Base-by-base conservation (phyloP, 2,797 vertebrate genomes). In the Spinus olivaceus region DNA sequence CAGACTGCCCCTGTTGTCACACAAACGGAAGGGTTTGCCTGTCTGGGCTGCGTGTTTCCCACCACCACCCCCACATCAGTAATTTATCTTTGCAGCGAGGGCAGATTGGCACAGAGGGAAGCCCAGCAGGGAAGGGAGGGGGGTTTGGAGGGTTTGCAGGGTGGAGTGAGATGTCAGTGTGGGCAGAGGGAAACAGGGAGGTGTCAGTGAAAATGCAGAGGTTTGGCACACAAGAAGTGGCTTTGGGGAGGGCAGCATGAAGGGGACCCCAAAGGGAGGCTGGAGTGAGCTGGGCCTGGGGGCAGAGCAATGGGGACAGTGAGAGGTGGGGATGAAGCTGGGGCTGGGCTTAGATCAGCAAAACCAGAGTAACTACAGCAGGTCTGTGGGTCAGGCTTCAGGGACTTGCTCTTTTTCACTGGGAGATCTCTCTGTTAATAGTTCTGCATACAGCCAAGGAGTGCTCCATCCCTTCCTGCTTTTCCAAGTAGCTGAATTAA, bases 271-370 rank as follows among this genome's bases (percentile, higher is more conserved):
- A 27, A 17, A 46, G 46, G 46, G 49, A 69, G 30, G 32, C 14
- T 28, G 13, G 50, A 37, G 33, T 9, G 67, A 64, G 30, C 18
- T 28, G 66, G 71, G 50, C 14, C 37, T 53, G 57, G n/a, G 61
- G 71, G 8, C 21, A 66, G 30, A 77, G 44, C 32, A 8, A 0
- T 0, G 30, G 42, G 12, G 8, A 4, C 33, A 35, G 41, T 0
- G 6, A 30, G 46, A n/a, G 13, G 10, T 53, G 50, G 41, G 61
- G 61, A 25, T 22, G 49, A 21, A 37, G 49, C 47, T n/a, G 59
- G 16, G 41, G 13, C 51, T 81, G 59, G 51, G 16, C 14, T 21
- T 12, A 27, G 47, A 16, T 21, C n/a, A 61, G 35, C 8, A 20
- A 88, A 47, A 73, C 11, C 16, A 14, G 44, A 59, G 13, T 4